Evolutionary conservation across 2,113 vertebrate species (phyloP), one percentile per base, ranked within the genome.

Genomic region (Glaucidium brasilianum): DNA sequence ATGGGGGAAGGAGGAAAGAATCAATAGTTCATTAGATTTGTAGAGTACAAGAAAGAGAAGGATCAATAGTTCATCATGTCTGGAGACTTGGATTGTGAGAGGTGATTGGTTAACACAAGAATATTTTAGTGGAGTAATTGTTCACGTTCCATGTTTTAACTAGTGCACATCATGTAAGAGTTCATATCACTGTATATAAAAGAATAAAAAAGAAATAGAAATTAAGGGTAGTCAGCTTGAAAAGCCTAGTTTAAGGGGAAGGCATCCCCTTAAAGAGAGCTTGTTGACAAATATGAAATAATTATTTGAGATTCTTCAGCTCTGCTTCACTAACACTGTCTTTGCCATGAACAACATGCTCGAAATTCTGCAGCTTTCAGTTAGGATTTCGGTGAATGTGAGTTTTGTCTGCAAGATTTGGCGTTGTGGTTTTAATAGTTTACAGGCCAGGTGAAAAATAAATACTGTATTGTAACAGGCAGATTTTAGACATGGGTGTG

Each of bases 11-110:
- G 35, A 93, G 56, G 49, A 72, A 63, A 49, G 66, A 88, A 93
- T 96, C 94, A 56, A 91, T 96, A 95, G 73, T 85, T 91, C 83
- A 87, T 96, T 85, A 92, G 52, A 67, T 60, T 47, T 87, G 68
- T 39, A 41, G 35, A 56, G n/a, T 16, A 52, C 66, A 56, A 85
- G 69, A 19, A 92, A 56, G 53, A 93, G 59, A 87, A 41, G 39
- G 52, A 91, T 96, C 66, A 0, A 91, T 96, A 95, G 56, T 81
- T 94, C 79, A 89, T 94, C 73, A 67, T 37, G 71, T 52, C 64
- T 23, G 21, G 56, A 87, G 73, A n/a, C 34, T 21, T 1, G 2
- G 45, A 49, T 80, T 58, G 45, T 56, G 71, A 58, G 55, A 74
- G 69, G 32, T 37, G 50, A 34, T 37, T 73, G 27, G 22, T 73